Evolutionary conservation across 2,797 vertebrate genomes (phyloP), one percentile per base, ranked within the genome.

Genomic region (Allobates femoralis): DNA sequence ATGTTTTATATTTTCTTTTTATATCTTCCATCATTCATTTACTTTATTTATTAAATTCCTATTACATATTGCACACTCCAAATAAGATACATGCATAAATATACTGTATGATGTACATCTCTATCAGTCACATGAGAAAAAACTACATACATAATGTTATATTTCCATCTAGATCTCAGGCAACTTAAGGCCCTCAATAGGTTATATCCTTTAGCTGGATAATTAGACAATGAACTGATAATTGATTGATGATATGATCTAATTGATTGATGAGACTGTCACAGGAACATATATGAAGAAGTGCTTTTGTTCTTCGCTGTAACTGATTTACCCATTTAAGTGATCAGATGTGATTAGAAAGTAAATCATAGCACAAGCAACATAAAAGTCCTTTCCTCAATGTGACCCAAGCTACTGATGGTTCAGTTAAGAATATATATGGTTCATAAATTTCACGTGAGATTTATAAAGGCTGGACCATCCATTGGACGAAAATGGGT

Each of bases 201-300:
- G 55, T 74, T 84, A 79, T 84, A 62, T 46, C 64, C 28, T 83
- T 79, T 73, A 79, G 56, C 51, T 56, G 74, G 66, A 74, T 74
- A 69, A 79, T 87, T 55, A 87, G 21, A 60, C 74, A 87, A 87
- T 74, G 37, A 30, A 75, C 60, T 75, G 55, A 87, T 80, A 84
- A 87, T 66, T 87, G 86, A 84, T 80, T 80, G 46, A 87, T 87
- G 76, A 66, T 80, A 84, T 74, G 76, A 87, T 79, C 56, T 80
- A 87, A 84, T 87, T 84, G 81, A 87, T 87, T 87, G 66, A 87
- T 87, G 86, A 80, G 46, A 30, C 79, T 87, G 77, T 84, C 76
- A 71, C 51, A 80, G 30, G 76, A 73, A 87, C 86, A 84, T 87
- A 75, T 84, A 84, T 87, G 69, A 79, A 60, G 56, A 71, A 78